phyloP scores from a whole-genome alignment of 64 coral and sea anemone genomes.

The Dendronephthya gigantea region DNA sequence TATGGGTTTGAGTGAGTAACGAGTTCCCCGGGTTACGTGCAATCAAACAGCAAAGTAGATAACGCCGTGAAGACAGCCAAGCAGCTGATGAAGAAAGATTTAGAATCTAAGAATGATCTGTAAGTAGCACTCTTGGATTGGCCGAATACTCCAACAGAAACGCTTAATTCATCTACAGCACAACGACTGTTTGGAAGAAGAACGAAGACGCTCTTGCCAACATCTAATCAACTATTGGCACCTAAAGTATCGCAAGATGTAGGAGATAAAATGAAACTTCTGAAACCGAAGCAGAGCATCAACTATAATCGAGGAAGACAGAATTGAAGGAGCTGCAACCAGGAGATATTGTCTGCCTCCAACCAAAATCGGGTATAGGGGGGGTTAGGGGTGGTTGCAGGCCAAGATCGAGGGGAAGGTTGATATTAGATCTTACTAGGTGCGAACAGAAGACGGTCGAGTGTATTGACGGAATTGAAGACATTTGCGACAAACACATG shows the following conservation, averaged over 20 bases:
- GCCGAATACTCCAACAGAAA: constrained; percentile 42
- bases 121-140: constrained; percentile 35
- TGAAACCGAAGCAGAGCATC: constrained; percentile 35
- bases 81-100: constrained; percentile 33
- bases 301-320: constrained; percentile 35
- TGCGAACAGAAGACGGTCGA: constrained; percentile 40
- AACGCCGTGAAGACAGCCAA: constrained; percentile 25
- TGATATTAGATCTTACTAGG: constrained; percentile 32
- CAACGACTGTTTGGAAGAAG: constrained; percentile 39
- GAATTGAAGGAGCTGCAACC: constrained; percentile 30
- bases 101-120: constrained; percentile 17
- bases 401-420: background rate
- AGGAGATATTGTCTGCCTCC: constrained; percentile 33
- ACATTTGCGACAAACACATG: constrained; percentile 25
- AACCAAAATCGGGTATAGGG: constrained; percentile 13
- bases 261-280: constrained; percentile 1
- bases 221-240: constrained; percentile 27
- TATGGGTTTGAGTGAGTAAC: background rate
- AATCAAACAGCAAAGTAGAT: background rate
- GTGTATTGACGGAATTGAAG: constrained; percentile 18
- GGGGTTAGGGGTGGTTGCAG: constrained; percentile 23
- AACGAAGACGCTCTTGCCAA: constrained; percentile 38
- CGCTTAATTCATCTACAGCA: constrained; percentile 25
- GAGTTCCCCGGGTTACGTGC: background rate
- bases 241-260: constrained; percentile 23